Evolutionary conservation across 2,113 vertebrate species (phyloP), one percentile per base, ranked within the genome.

Genomic region (Anas platyrhynchos): DNA sequence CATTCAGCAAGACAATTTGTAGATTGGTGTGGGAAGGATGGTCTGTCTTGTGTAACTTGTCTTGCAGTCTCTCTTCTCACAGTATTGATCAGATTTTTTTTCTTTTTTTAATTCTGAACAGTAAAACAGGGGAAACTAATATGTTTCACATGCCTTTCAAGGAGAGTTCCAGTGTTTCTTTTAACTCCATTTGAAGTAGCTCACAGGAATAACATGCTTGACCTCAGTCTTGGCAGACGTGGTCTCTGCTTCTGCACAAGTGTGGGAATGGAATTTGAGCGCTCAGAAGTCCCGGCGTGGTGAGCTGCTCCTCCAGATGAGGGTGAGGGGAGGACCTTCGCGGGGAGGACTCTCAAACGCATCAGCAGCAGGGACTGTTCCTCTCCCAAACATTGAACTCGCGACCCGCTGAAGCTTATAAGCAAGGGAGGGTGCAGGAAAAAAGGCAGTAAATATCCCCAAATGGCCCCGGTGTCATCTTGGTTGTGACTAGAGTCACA

Each of bases 261-360:
- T 92, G 89, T 95, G 90, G 95, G 94, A 96, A 96, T 86, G 93
- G 93, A 96, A 96, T 96, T 89, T 72, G 77, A 75, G 90, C 86
- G 65, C 50, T 66, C 73, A 15, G 54, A 61, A 86, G 44, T 62
- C 62, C 78, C 32, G 75, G 11, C 23, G 91, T 88, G 22, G 16
- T 81, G 46, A 36, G 80, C 77, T 96, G 84, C 91, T 78, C 83
- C 78, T 94, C 88, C 82, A 69, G 66, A 87, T 84, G 79, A 2
- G 2, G 41, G 54, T 13, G 21, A 67, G 15, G 65, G 75, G 65
- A 90, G 61, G 38, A 77, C 23, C 13, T 82, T 87, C 25, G 6
- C 0, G 11, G 67, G 88, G 32, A 67, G 61, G 71, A 81, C 29
- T 89, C 72, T 46, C 56, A 89, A 56, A 93, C 78, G 44, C 77